Evolutionary conservation across 2,888 invertebrate genomes (phyloP).

Genomic region (Cyclophora punctaria): DNA sequence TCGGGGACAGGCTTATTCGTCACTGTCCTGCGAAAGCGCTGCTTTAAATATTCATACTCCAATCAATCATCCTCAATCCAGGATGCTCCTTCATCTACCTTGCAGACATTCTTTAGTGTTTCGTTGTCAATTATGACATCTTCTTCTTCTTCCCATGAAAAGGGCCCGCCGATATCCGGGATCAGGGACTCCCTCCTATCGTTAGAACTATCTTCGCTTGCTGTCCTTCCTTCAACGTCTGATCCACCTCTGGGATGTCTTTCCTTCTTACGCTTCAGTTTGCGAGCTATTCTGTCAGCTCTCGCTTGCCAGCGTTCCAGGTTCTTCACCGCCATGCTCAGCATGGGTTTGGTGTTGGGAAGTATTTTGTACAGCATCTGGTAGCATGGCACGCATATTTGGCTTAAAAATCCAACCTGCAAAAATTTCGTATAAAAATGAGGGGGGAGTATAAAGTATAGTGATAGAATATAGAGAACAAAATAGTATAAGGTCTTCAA

Average conservation of each 20-base stretch:
- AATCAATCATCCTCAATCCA: conserved; percentile 38
- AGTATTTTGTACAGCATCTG: conserved; percentile 78
- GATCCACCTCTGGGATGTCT: background rate
- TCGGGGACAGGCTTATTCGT: background rate
- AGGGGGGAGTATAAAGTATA: too few species aligned
- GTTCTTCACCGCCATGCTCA: conserved; percentile 79
- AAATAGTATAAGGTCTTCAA: too few species aligned
- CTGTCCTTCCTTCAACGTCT: background rate
- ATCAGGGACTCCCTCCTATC: background rate
- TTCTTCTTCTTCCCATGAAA: conserved; percentile 33
- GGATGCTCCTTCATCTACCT: conserved; percentile 23
- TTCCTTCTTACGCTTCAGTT: background rate
- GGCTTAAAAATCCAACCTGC: conserved; percentile 85
- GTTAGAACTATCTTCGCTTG: background rate
- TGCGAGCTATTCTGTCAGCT: conserved; percentile 20
- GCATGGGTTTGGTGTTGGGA: conserved; percentile 81
- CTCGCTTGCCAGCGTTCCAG: conserved; percentile 38
- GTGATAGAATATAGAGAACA: too few species aligned
- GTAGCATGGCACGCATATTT: conserved; percentile 89
- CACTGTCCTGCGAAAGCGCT: background rate
- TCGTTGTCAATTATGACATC: conserved; percentile 10
- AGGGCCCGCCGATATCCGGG: conserved; percentile 12
- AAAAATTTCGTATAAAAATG: conserved; percentile 8
- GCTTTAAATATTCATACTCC: conserved; percentile 8
- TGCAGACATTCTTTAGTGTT: conserved; percentile 23